Conservation (phyloP, 2,888 invertebrate genomes). For the Merodon equestris region DNA sequence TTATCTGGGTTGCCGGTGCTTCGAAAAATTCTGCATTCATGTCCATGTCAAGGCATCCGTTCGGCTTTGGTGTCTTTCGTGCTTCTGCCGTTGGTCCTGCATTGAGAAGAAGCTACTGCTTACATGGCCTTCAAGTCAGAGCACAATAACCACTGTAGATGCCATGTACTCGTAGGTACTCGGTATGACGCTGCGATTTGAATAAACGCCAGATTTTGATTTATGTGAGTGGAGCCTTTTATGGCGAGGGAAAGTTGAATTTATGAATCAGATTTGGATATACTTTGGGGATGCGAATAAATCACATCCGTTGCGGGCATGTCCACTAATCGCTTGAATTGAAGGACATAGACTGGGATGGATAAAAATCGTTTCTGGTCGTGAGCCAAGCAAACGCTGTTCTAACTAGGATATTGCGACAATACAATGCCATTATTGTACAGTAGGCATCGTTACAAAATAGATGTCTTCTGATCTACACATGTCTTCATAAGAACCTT, state of each 20-base stretch:
- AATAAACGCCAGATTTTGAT: slow-evolving; percentile 66
- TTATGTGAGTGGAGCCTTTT: slow-evolving; percentile 44
- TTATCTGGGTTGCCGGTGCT: slow-evolving; percentile 60
- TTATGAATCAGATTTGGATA: slow-evolving; percentile 64
- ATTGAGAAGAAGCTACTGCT: slow-evolving; percentile 30
- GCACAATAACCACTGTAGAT: slow-evolving; percentile 42
- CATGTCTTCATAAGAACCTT: too few species aligned
- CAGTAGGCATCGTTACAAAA: too few species aligned
- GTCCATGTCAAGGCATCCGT: slow-evolving; percentile 67
- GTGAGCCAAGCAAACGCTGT: slow-evolving; percentile 8
- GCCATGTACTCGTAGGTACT: slow-evolving; percentile 1
- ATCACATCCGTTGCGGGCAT: slow-evolving; percentile 55
- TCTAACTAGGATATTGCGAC: too few species aligned
- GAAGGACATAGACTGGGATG: slow-evolving; percentile 11
- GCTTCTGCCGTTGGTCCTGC: slow-evolving; percentile 19
- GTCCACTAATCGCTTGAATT: slow-evolving; percentile 37
- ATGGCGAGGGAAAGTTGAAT: slow-evolving; percentile 24
- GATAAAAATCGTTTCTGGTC: slow-evolving; percentile 31
- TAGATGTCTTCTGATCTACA: too few species aligned
- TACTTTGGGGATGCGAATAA: slow-evolving; percentile 42
- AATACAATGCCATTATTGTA: too few species aligned
- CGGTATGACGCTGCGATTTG: slow-evolving; percentile 48
- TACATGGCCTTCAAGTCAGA: slow-evolving; percentile 14
- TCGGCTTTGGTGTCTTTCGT: slow-evolving; percentile 40
- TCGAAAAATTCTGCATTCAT: slow-evolving; percentile 61